Evolutionary conservation across 2,797 vertebrate genomes (phyloP), one percentile per base, ranked within the genome.

Genomic region (Typhlichthys subterraneus): DNA sequence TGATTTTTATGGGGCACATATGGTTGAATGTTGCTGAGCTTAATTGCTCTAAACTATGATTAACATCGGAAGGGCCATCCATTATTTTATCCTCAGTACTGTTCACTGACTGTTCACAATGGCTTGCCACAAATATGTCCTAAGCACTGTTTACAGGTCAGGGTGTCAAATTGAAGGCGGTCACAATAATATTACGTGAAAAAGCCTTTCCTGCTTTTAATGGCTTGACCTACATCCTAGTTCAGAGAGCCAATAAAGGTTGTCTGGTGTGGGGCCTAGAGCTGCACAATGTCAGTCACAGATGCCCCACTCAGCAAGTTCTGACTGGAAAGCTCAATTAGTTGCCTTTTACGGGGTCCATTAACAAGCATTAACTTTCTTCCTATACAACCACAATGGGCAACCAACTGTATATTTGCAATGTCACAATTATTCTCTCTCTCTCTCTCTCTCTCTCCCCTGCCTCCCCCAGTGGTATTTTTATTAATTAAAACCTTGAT

Each of bases 251-350:
- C 93, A 92, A 92, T 98, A 97, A 96, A 95, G 87, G 86, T 87
- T 87, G 93, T 93, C 94, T 96, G 95, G 94, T 96, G 95, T 91
- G 95, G 95, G 96, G 96, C 95, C 90, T 86, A 93, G 93, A 93
- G 93, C 96, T 98, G 97, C 88, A 68, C 94, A 94, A 94, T 98
- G 96, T 99, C 96, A 98, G 92, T 93, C 93, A 92, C 96, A 96
- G 95, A 94, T 96, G 92, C 95, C 94, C 92, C 91, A 94, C 93
- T 95, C 94, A 94, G 94, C 94, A 93, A 95, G 94, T 94, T 96
- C 95, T 94, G 23, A 29, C 23, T 29, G 94, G 95, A 97, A 96
- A 95, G 94, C 94, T 94, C 94, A 97, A 94, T 93, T 93, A 96
- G 95, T 94, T 94, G 75, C 1, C 92, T 96, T 99, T 99, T 92